Base-by-base conservation (phyloP, 2,113 vertebrate species). In the Peromyscus californicus region DNA sequence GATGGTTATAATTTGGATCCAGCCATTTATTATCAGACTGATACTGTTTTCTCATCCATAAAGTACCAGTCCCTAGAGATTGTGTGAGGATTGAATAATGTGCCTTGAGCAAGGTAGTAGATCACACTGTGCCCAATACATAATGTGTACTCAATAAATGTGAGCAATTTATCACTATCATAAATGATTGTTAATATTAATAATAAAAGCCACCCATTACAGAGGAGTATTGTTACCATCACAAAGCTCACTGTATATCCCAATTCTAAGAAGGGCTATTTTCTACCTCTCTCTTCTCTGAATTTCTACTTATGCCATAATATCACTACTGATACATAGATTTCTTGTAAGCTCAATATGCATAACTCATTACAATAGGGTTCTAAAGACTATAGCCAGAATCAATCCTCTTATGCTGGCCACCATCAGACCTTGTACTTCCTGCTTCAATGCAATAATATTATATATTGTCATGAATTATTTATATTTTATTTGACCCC, bases 301-400 rank as follows among this genome's bases (percentile, higher is more conserved):
- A 96, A 96, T 93, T 89, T 96, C 91, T 96, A 79, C 72, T 86
- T 95, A 96, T 65, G 86, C 61, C 45, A 70, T 89, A 65, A 83
- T 70, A 97, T 70, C 72, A 85, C 91, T 42, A 83, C 54, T 57
- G 78, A 83, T 75, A 97, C 90, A 92, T 86, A 95, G 59, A 45
- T 87, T 96, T 98, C 89, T 96, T 95, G 82, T 96, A 97, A 98
- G 80, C 16, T 59, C 91, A 96, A 91, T 96, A 89, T 92, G 65
- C 89, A 93, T 94, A 91, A 92, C 90, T 42, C 87, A 94, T 91
- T 96, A 80, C 70, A 92, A 86, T 69, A 91, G 76, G 54, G 7
- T 22, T 91, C 76, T 91, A 51, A 79, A 97, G 76, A 82, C 82
- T 29, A 92, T 17, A 95, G 80, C 85, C 86, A 96, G 63, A 97